Conservation (phyloP, 2,113 vertebrate species). For the Scatophagus argus region DNA sequence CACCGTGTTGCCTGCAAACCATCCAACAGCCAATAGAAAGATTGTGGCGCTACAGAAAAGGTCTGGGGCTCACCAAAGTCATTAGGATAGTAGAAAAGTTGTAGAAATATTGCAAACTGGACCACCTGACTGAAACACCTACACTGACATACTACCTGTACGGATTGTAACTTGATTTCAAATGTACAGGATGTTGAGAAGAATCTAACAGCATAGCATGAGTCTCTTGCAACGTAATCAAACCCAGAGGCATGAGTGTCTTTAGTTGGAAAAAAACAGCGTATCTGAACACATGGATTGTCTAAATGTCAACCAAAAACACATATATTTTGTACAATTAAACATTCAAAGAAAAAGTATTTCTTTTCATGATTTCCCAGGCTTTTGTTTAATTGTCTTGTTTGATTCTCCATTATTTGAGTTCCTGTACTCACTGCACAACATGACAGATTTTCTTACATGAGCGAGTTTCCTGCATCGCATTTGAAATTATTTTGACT, state of each 20-base stretch:
- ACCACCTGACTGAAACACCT: not conserved
- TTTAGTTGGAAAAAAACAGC: slow-evolving; percentile 5
- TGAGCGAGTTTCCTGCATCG: slow-evolving; percentile 5
- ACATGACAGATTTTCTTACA: slow-evolving; percentile 16
- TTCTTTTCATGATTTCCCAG: not conserved
- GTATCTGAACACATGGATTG: slow-evolving; percentile 28
- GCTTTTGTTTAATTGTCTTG: slow-evolving; percentile 1
- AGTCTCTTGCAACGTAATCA: slow-evolving; percentile 21
- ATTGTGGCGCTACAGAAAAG: too few relatives aligned
- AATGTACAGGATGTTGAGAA: not conserved
- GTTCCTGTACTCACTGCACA: not conserved
- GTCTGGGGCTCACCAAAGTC: not conserved
- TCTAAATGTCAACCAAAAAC: slow-evolving; percentile 41
- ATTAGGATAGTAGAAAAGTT: not conserved
- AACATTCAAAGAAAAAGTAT: not conserved
- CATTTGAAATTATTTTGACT: slow-evolving; percentile 35
- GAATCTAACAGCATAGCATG: not conserved
- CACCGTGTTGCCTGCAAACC: too few relatives aligned
- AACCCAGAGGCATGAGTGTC: not conserved
- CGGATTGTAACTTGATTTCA: not conserved
- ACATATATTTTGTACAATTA: slow-evolving; percentile 23
- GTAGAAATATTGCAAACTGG: not conserved
- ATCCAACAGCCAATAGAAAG: too few relatives aligned
- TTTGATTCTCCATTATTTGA: not conserved
- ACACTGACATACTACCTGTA: not conserved